Conservation (phyloP, 2,797 vertebrate species). For the Cheirogaleus major region DNA sequence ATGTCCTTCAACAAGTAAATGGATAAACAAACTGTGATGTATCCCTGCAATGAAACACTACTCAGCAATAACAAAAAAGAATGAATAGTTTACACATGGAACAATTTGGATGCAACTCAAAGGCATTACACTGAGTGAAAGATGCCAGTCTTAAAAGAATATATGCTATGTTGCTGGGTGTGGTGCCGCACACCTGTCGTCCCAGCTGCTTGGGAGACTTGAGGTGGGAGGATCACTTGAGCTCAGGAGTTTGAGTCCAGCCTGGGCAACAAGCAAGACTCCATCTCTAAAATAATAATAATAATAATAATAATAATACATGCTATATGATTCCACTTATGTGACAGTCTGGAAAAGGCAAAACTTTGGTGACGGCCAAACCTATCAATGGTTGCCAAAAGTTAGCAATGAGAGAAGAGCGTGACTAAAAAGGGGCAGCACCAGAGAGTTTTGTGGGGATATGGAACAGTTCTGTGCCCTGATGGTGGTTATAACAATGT, state of each 20-base stretch:
- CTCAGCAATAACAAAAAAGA: neutral
- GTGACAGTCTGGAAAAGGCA: neutral
- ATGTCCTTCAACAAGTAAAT: neutral
- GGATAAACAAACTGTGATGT: neutral
- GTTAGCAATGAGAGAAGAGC: neutral
- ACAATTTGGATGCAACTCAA: neutral
- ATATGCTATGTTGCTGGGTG: too few relatives aligned
- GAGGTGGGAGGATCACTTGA: neutral
- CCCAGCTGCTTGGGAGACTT: too few relatives aligned
- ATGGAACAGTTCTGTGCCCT: neutral
- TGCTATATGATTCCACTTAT: neutral
- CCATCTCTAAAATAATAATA: neutral
- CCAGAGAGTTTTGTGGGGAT: neutral
- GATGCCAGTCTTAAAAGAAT: neutral
- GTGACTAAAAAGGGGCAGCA: neutral
- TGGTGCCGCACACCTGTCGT: too few relatives aligned
- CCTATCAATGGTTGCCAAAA: neutral
- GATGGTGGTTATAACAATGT: neutral
- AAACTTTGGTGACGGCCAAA: neutral
- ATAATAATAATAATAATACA: too few relatives aligned
- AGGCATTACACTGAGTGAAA: neutral
- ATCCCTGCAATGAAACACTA: neutral
- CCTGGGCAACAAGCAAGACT: neutral
- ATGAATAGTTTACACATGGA: neutral
- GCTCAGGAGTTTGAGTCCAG: neutral